Conservation (phyloP, 2,888 invertebrate genomes). For the Diloba caeruleocephala region DNA sequence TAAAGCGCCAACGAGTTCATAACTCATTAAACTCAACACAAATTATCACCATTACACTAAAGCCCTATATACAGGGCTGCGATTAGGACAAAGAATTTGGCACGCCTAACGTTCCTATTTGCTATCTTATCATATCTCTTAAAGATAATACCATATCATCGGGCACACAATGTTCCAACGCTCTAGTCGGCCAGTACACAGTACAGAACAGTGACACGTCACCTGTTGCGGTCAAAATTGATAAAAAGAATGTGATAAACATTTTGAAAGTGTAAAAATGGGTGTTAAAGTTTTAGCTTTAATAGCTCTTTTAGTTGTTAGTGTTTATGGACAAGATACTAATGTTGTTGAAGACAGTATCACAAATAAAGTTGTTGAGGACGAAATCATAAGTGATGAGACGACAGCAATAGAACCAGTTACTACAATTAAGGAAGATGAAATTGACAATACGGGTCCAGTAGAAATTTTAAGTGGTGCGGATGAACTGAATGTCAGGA, state of each 20-base stretch:
- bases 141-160: conserved; percentile 82
- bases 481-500: conserved; percentile 69
- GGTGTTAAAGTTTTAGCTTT: conserved; percentile 75
- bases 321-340: conserved; percentile 78
- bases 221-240: conserved; percentile 75
- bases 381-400: conserved; percentile 47
- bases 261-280: conserved; percentile 74
- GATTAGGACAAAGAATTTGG: conserved; percentile 88
- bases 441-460: conserved; percentile 59
- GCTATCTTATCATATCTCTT: conserved; percentile 85
- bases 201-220: conserved; percentile 74
- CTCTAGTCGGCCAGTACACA: conserved; percentile 77
- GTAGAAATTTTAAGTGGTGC: conserved; percentile 68
- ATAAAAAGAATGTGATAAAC: conserved; percentile 78
- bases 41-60: conserved; percentile 52
- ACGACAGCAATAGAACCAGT: conserved; percentile 33
- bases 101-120: conserved; percentile 87
- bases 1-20: conserved; percentile 1
- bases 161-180: conserved; percentile 76
- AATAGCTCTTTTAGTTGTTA: conserved; percentile 72
- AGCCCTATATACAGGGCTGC: conserved; percentile 64
- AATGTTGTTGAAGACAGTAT: conserved; percentile 67
- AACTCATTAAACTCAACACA: conserved; percentile 32
- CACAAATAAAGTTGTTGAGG: conserved; percentile 60
- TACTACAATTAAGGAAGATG: conserved; percentile 56